Evolutionary conservation across 1,140 invertebrate species (phyloP).

Genomic region (Temnothorax curvispinosus): DNA sequence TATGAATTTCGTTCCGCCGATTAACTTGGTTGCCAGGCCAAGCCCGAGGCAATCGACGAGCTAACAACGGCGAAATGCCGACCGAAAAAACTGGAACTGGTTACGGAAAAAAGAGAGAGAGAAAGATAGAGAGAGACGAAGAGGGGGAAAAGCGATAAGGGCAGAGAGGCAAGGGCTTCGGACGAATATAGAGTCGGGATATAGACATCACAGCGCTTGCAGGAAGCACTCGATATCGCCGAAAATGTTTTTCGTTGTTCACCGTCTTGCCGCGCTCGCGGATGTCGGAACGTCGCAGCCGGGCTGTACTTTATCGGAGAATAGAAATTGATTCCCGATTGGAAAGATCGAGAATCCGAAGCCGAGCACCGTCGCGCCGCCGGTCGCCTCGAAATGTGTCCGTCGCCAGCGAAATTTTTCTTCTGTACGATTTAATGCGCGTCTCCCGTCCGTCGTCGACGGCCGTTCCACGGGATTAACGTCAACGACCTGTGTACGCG

Average conservation of each 20-base stretch:
- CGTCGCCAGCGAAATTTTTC: slow-evolving; percentile 25
- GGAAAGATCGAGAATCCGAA: slow-evolving; percentile 9
- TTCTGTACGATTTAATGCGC: slow-evolving; percentile 32
- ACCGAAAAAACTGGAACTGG: neutral
- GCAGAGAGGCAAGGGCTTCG: neutral
- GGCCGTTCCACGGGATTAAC: slow-evolving; percentile 41
- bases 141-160: slow-evolving; percentile 1
- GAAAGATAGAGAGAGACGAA: neutral
- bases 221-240: slow-evolving; percentile 23
- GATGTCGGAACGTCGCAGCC: slow-evolving; percentile 21
- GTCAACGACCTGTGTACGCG: slow-evolving; percentile 2
- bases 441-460: neutral
- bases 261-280: slow-evolving; percentile 16
- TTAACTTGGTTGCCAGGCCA: slow-evolving; percentile 40
- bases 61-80: slow-evolving; percentile 23
- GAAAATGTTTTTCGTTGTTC: slow-evolving; percentile 41
- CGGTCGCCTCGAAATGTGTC: neutral
- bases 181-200: slow-evolving; percentile 9
- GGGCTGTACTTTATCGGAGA: slow-evolving; percentile 45
- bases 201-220: slow-evolving; percentile 37
- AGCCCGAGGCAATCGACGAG: slow-evolving; percentile 46
- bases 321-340: slow-evolving; percentile 54
- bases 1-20: slow-evolving; percentile 59
- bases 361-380: neutral
- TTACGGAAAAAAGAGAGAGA: neutral